Evolutionary conservation across 1,140 invertebrate species (phyloP).

Genomic region (Drosophila pachea): DNA sequence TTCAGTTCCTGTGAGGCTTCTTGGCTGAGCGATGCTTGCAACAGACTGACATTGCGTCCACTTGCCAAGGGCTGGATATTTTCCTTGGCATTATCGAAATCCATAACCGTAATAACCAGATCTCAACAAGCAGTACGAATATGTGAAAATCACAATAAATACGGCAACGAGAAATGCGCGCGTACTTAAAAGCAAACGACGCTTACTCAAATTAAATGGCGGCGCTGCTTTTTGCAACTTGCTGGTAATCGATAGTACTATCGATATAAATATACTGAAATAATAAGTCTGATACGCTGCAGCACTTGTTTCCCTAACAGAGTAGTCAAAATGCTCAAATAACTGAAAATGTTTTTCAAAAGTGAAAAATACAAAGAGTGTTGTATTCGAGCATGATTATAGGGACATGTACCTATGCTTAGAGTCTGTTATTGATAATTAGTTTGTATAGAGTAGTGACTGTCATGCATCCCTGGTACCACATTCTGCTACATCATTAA

Average conservation of each 20-base stretch:
- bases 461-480: not conserved
- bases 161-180: slow-evolving; percentile 12
- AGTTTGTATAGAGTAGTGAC: not conserved
- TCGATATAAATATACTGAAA: slow-evolving; percentile 1
- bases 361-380: not conserved
- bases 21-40: slow-evolving; percentile 87
- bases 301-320: not conserved
- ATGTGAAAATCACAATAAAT: not conserved
- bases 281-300: slow-evolving; percentile 10
- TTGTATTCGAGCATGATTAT: not conserved
- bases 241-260: slow-evolving; percentile 8
- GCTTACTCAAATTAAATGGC: slow-evolving; percentile 44
- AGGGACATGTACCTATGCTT: not conserved
- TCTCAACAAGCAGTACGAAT: not conserved
- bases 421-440: not conserved
- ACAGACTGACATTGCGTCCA: slow-evolving; percentile 87
- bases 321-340: not conserved
- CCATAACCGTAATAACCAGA: slow-evolving; percentile 78
- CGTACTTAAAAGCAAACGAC: slow-evolving; percentile 20
- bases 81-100: slow-evolving; percentile 89
- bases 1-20: slow-evolving; percentile 83
- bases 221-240: slow-evolving; percentile 26
- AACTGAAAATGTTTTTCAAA: not conserved
- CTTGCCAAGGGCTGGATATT: slow-evolving; percentile 93
- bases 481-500: not conserved